Conservation (phyloP, 2,797 vertebrate genomes). For the Sebastes taczanowskii region DNA sequence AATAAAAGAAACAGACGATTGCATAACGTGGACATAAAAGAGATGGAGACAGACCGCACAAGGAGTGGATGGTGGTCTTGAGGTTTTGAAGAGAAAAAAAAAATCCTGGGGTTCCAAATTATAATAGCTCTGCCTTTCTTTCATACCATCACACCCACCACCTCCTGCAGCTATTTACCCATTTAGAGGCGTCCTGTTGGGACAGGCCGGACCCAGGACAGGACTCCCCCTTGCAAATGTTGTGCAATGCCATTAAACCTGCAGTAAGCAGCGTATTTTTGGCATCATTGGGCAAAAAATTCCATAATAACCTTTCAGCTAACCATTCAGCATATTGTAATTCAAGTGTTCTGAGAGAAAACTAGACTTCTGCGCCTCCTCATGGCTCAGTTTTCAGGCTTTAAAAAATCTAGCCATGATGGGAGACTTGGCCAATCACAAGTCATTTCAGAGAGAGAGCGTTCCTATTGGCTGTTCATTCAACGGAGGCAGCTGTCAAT, state of each 20-base stretch:
- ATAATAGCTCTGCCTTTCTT: slow-evolving; percentile 35
- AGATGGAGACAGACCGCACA: slow-evolving; percentile 45
- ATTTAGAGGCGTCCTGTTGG: slow-evolving; percentile 33
- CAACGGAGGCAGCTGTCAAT: no score
- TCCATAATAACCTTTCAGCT: no score
- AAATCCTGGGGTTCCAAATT: slow-evolving; percentile 47
- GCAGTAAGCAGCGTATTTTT: no score
- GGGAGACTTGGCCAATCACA: no score
- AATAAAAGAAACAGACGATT: slow-evolving; percentile 71
- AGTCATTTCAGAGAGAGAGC: no score
- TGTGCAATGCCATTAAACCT: slow-evolving; percentile 22
- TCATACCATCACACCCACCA: slow-evolving; percentile 9
- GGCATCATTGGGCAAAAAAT: neutral
- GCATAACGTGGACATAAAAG: slow-evolving; percentile 65
- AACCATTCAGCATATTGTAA: no score
- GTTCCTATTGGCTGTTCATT: no score
- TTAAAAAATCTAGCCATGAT: no score
- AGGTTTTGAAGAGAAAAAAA: slow-evolving; percentile 46
- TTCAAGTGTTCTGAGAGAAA: no score
- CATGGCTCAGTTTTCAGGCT: no score
- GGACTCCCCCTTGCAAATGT: slow-evolving; percentile 8
- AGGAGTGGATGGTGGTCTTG: slow-evolving; percentile 51
- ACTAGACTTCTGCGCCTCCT: no score
- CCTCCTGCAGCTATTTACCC: slow-evolving; percentile 27
- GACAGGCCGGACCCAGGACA: slow-evolving; percentile 4